Base-by-base conservation (phyloP, 1,140 invertebrate species). In the Idris sp. region DNA sequence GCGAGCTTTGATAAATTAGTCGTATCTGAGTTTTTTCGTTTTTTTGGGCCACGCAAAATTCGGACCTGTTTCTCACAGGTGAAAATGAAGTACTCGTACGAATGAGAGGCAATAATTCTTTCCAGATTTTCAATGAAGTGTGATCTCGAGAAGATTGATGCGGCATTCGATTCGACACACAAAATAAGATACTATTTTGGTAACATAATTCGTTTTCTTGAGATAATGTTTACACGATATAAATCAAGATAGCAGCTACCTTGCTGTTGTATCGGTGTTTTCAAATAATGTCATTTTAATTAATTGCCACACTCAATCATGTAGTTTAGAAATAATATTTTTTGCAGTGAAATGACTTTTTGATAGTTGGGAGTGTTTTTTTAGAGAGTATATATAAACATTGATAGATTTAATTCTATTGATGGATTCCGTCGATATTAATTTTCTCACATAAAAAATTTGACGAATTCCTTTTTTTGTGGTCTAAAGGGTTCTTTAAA, bases 21-120 rank as follows among this genome's bases (percentile, higher is more conserved):
- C 74, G 80, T 80, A 77, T 71, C 79, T 71, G 72, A 83, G 80
- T 78, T 68, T 74, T 69, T 61, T 69, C 77, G 67, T 68, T 74
- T 69, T 61, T 69, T 78, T 69, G 49, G 64, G 72, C 69, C n/a
- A n/a, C n/a, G n/a, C 54, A 38, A 71, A 75, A 77, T 69, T 67
- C 35, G 72, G 62, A 76, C 72, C 65, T 76, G 62, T 53, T 68
- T 19, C 30, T 38, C 61, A 43, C 81, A 86, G 84, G 83, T 84
- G 82, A 84, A 82, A 79, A 77, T 79, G 79, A 83, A 79, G 77
- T 80, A 79, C 56, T 67, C 53, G 72, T 38, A 78, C 82, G 83
- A 84, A 86, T 86, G 82, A 79, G 76, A 49, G 44, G 80, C 76
- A 80, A 86, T 87, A 81, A 81, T 79, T 87, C 84, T 87, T 84